Base-by-base conservation (phyloP, 2,888 invertebrate species). In the Eurytoma californica region DNA sequence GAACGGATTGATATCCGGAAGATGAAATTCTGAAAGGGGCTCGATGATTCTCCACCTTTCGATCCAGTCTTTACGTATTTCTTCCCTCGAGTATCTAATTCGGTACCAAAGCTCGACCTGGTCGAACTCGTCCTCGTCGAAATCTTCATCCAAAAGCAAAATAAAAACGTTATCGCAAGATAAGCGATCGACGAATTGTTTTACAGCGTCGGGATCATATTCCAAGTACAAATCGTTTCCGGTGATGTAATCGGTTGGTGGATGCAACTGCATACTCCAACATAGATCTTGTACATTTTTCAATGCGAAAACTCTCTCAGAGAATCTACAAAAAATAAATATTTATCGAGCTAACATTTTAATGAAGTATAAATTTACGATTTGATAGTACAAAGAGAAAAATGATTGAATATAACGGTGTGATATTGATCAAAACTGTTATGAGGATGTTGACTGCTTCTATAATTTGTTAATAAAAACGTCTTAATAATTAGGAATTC, bases 71-170 rank as follows among this genome's bases (percentile, higher is more conserved):
- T 88, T 57, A 0, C 95, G 94, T 82, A 95, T 93, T 39, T 93
- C 93, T 91, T 91, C 90, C 72, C 92, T 92, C 49, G 92, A 92
- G 87, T 96, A 97, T 82, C 94, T 93, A 0, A 96, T 96, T 65
- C 94, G 93, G 90, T 96, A 97, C 97, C 97, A 97, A 77, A 93
- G 93, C 89, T 97, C 97, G n/a, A 91, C 91, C 83, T 93, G 91
- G 84, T 58, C 18, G 3, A 51, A 28, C 0, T 69, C 47, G 20
- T 91, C 86, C 24, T 90, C 88, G 61, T 89, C 86, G 85, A 93
- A 92, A 61, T 92, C 92, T 85, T 94, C 93, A 5, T 94, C 93
- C n/a, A 93, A 88, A 24, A 96, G 89, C 89, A 95, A 93, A 14
- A 96, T 92, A 87, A 95, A 95, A 49, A 94, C 94, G 18, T 92